These are phyloP conservation scores for Cryptus viduatorius DNA, from an alignment of 2,888 invertebrate genomes.

Conservation along the genomic window DNA sequence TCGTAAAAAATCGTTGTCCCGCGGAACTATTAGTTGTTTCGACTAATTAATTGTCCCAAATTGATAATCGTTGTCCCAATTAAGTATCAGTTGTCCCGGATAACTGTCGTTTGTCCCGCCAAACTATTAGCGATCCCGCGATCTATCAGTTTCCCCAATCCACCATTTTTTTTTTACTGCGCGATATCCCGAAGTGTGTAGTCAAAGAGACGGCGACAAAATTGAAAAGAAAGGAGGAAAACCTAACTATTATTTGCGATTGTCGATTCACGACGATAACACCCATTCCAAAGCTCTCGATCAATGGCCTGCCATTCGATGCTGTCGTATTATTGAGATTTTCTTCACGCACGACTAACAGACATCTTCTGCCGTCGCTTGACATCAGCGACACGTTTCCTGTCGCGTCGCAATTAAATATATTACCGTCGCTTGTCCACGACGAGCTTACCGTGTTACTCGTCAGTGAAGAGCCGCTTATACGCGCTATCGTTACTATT, in stretches of 20 bases:
- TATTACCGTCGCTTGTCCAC: conserved; percentile 77
- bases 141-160: no score
- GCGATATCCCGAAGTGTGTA: background rate
- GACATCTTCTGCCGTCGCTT: conserved; percentile 72
- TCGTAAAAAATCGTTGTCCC: no score
- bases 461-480: conserved; percentile 43
- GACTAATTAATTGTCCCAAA: no score
- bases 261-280: conserved; percentile 70
- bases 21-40: no score
- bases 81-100: no score
- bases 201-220: background rate
- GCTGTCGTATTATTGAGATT: conserved; percentile 12
- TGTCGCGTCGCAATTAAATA: conserved; percentile 74
- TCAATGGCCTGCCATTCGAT: conserved; percentile 47
- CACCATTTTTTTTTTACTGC: background rate
- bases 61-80: no score
- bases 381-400: conserved; percentile 73
- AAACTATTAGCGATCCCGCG: no score
- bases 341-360: conserved; percentile 66
- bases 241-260: conserved; percentile 72
- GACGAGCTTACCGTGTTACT: conserved; percentile 69
- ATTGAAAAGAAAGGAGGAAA: background rate
- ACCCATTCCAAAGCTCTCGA: conserved; percentile 70
- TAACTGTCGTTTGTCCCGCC: no score
- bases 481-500: conserved; percentile 72